phyloP scores from a whole-genome alignment of 1,140 invertebrate species.

The Oryzaephilus surinamensis region DNA sequence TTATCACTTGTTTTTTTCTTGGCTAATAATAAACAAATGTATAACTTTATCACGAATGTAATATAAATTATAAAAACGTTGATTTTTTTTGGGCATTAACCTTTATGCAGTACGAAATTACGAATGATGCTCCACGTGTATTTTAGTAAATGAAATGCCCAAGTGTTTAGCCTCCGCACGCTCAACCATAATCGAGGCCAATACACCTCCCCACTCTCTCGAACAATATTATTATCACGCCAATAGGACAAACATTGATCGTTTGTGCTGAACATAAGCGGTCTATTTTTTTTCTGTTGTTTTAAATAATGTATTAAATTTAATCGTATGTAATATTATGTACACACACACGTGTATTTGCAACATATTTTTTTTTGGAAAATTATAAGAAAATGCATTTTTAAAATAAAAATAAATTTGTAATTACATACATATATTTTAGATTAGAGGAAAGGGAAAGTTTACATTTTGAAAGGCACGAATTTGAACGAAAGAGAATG shows the following conservation, averaged over 20 bases:
- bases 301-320: background rate
- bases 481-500: constrained; percentile 11
- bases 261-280: background rate
- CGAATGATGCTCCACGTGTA: constrained; percentile 19
- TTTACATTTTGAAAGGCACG: constrained; percentile 17
- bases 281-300: background rate
- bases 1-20: background rate
- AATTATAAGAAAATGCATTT: constrained; percentile 10
- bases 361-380: background rate
- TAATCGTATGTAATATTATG: too few species aligned
- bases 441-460: constrained; percentile 24
- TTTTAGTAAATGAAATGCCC: constrained; percentile 6
- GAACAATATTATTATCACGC: background rate
- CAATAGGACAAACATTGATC: constrained; percentile 3
- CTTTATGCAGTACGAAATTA: too few species aligned
- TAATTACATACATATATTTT: constrained; percentile 5
- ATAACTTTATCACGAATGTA: background rate
- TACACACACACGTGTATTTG: too few species aligned
- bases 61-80: background rate
- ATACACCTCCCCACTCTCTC: background rate
- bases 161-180: constrained; percentile 17
- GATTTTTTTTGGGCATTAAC: constrained; percentile 11
- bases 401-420: too few species aligned
- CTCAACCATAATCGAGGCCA: constrained; percentile 12
- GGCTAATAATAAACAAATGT: background rate